Evolutionary conservation across 2,797 vertebrate species (phyloP).

Genomic region (Bufotes viridis): DNA sequence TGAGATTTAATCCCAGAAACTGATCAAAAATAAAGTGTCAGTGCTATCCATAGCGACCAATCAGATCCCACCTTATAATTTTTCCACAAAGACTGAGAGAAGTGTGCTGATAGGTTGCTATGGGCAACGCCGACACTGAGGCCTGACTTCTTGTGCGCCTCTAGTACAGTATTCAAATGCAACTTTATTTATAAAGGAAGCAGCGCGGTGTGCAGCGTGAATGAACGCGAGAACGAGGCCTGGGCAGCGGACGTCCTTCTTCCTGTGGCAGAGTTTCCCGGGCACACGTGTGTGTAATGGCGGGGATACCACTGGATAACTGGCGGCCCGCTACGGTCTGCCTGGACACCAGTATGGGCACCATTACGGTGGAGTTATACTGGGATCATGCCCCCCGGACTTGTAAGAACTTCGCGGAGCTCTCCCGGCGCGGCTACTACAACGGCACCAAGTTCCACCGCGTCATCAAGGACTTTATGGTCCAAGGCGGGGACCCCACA

Average conservation of each 20-base stretch:
- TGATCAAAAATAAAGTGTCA: too few species aligned
- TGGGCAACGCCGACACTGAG: neutral
- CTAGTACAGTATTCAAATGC: neutral
- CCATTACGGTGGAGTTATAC: constrained; percentile 87
- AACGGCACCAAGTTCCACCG: constrained; percentile 93
- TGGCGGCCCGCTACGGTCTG: constrained; percentile 88
- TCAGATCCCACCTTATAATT: neutral
- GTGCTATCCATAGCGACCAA: neutral
- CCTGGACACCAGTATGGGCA: constrained; percentile 87
- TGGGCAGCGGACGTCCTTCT: constrained; percentile 52
- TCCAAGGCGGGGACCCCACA: constrained; percentile 91
- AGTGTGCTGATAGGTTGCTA: neutral
- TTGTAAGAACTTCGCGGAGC: constrained; percentile 92
- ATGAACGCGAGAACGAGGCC: neutral
- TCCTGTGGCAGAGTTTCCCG: constrained; percentile 58
- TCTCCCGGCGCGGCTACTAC: constrained; percentile 89
- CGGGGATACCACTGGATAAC: constrained; percentile 85
- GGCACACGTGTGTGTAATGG: constrained; percentile 67
- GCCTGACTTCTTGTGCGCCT: neutral
- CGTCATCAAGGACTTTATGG: constrained; percentile 95
- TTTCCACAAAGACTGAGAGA: too few species aligned
- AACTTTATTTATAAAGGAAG: constrained; percentile 2
- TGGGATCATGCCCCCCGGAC: constrained; percentile 92
- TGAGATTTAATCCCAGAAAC: neutral
- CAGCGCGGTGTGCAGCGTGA: neutral